These are phyloP conservation scores for Drosophila anomalipes DNA, from an alignment of 2,888 invertebrate genomes.

Conservation along the genomic window DNA sequence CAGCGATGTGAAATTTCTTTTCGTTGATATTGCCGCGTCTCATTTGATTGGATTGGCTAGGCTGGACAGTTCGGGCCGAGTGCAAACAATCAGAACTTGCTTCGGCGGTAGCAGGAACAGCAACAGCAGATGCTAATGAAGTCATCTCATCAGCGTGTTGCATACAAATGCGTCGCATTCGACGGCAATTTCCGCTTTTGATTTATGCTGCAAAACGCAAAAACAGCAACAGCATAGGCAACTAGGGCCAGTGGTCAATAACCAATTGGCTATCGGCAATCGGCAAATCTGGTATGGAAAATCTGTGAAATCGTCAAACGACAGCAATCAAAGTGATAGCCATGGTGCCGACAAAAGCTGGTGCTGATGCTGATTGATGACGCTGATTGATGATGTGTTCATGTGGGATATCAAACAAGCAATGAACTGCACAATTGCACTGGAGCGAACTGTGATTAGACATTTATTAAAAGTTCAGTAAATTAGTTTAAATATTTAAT, in stretches of 20 bases:
- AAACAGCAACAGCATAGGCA: neutral
- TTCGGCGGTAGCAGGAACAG: slow-evolving; percentile 11
- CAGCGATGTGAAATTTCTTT: slow-evolving; percentile 50
- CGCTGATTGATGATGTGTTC: slow-evolving; percentile 30
- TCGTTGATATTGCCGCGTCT: slow-evolving; percentile 23
- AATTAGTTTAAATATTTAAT: neutral
- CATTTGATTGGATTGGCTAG: slow-evolving; percentile 75
- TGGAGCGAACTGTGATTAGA: neutral
- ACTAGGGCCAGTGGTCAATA: slow-evolving; percentile 1
- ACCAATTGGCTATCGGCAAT: slow-evolving; percentile 32
- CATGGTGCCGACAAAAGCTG: slow-evolving; percentile 29
- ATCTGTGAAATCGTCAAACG: slow-evolving; percentile 38
- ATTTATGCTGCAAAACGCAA: slow-evolving; percentile 61
- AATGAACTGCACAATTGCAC: slow-evolving; percentile 12
- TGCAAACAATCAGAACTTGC: slow-evolving; percentile 68
- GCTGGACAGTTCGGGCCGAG: slow-evolving; percentile 40
- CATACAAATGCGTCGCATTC: slow-evolving; percentile 56
- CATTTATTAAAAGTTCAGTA: neutral
- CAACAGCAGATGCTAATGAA: slow-evolving; percentile 70
- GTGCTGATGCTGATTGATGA: slow-evolving; percentile 10
- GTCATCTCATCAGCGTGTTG: slow-evolving; percentile 66
- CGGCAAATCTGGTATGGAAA: slow-evolving; percentile 10
- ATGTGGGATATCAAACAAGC: slow-evolving; percentile 1
- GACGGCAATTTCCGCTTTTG: slow-evolving; percentile 70
- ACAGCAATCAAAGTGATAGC: slow-evolving; percentile 36